Conservation (phyloP, 2,797 vertebrate genomes). For the Sebastes taczanowskii region DNA sequence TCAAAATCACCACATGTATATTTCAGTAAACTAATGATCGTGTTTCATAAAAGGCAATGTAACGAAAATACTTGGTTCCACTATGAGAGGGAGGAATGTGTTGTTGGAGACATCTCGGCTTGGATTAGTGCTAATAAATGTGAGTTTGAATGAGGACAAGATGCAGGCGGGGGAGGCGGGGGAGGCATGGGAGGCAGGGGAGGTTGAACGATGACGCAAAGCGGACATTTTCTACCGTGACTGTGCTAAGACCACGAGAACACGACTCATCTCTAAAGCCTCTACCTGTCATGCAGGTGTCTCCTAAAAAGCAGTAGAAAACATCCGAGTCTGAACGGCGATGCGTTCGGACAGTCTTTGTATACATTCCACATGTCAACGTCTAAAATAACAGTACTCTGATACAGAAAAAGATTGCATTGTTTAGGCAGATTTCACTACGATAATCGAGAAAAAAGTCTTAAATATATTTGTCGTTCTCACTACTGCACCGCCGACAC, state of each 20-base stretch:
- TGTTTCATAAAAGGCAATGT: conserved; percentile 45
- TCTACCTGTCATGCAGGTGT: conserved; percentile 76
- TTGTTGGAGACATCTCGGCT: conserved; percentile 45
- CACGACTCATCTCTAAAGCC: conserved; percentile 65
- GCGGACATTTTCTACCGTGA: conserved; percentile 57
- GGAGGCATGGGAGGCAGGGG: conserved; percentile 8
- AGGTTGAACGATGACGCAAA: conserved; percentile 33
- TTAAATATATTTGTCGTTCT: conserved; percentile 47
- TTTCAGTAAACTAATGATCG: conserved; percentile 42
- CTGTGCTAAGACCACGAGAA: conserved; percentile 67
- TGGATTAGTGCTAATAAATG: conserved; percentile 18
- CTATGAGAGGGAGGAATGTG: conserved; percentile 71
- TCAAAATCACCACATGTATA: conserved; percentile 34
- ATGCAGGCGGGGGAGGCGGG: conserved; percentile 43
- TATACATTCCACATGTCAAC: conserved; percentile 83
- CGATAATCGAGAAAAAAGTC: conserved; percentile 58
- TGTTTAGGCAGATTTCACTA: conserved; percentile 79
- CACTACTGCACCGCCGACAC: conserved; percentile 35
- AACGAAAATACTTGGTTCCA: conserved; percentile 52
- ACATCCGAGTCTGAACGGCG: conserved; percentile 56
- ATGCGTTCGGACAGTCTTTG: conserved; percentile 47
- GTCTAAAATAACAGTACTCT: conserved; percentile 81
- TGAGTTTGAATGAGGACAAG: conserved; percentile 3
- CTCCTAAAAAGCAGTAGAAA: conserved; percentile 73
- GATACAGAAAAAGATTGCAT: conserved; percentile 81